These are phyloP conservation scores for Anthophora plumipes DNA, from an alignment of 2,888 invertebrate genomes.

Conservation along the genomic window DNA sequence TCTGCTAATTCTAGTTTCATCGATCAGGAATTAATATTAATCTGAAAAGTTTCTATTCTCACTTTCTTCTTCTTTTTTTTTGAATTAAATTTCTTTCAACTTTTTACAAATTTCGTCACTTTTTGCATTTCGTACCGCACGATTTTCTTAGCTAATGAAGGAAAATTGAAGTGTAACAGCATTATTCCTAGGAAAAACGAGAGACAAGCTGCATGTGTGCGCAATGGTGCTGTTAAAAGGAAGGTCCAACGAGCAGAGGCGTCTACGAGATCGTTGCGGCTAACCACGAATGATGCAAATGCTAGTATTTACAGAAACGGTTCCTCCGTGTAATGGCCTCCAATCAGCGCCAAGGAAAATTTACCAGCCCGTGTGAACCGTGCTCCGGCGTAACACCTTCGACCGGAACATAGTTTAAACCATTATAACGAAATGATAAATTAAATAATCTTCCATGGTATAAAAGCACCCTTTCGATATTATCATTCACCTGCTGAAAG, in stretches of 20 bases:
- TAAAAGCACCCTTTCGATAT: too few species aligned
- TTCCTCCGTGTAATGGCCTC: slow-evolving; percentile 26
- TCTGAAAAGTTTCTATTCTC: too few species aligned
- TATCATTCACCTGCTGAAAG: too few species aligned
- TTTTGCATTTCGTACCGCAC: too few species aligned
- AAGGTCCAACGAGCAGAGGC: background rate
- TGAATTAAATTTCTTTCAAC: too few species aligned
- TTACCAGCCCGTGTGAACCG: slow-evolving; percentile 1
- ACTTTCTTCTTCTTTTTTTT: too few species aligned
- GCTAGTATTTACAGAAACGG: slow-evolving; percentile 53
- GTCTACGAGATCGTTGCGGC: slow-evolving; percentile 46
- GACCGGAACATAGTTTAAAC: background rate
- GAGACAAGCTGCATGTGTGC: background rate
- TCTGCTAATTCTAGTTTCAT: too few species aligned
- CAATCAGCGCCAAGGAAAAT: slow-evolving; percentile 31
- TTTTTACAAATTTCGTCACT: too few species aligned
- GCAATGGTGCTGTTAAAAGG: background rate
- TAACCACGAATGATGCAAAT: slow-evolving; percentile 64
- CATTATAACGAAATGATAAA: background rate
- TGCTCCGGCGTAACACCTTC: background rate
- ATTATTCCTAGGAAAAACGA: background rate
- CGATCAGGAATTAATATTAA: too few species aligned
- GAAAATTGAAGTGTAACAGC: background rate
- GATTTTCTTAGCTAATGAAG: too few species aligned
- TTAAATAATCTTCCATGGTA: too few species aligned